Conservation (phyloP, 2,797 vertebrate genomes). For the Apogon hyalosoma region DNA sequence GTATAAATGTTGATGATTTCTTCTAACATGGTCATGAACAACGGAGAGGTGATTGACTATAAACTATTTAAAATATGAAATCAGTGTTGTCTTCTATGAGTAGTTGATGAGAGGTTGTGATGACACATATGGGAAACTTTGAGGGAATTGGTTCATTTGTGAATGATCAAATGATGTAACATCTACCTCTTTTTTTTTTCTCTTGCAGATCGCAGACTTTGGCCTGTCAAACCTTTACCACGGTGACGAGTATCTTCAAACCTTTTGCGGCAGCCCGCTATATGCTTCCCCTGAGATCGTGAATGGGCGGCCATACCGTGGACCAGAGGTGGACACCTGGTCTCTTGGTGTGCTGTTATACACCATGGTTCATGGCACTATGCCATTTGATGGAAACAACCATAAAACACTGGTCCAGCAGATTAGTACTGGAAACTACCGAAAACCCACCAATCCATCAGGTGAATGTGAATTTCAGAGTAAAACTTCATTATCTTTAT, state of each 20-base stretch:
- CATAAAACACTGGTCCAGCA: conserved; percentile 93
- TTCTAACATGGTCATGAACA: not conserved
- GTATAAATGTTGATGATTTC: not conserved
- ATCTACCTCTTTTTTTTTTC: not conserved
- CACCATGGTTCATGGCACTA: conserved; percentile 93
- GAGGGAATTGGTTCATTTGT: not conserved
- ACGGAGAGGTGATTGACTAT: not conserved
- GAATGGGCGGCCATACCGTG: conserved; percentile 93
- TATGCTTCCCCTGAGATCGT: conserved; percentile 97
- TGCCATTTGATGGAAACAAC: conserved; percentile 95
- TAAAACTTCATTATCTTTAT: no score
- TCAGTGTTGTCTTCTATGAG: not conserved
- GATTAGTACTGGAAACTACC: conserved; percentile 93
- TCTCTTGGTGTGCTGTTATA: conserved; percentile 96
- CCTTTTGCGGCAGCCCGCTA: conserved; percentile 95
- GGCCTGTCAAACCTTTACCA: conserved; percentile 95
- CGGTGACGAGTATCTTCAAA: conserved; percentile 91
- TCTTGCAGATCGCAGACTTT: conserved; percentile 94
- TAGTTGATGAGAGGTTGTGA: not conserved
- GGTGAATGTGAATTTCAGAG: conserved; percentile 79
- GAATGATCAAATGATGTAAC: not conserved
- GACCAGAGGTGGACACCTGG: conserved; percentile 99
- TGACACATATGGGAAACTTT: conserved; percentile 2
- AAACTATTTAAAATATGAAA: not conserved
- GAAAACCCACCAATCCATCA: conserved; percentile 90